These are phyloP conservation scores for Pheosia gnoma DNA, from an alignment of 2,888 invertebrate species.

Conservation along the genomic window DNA sequence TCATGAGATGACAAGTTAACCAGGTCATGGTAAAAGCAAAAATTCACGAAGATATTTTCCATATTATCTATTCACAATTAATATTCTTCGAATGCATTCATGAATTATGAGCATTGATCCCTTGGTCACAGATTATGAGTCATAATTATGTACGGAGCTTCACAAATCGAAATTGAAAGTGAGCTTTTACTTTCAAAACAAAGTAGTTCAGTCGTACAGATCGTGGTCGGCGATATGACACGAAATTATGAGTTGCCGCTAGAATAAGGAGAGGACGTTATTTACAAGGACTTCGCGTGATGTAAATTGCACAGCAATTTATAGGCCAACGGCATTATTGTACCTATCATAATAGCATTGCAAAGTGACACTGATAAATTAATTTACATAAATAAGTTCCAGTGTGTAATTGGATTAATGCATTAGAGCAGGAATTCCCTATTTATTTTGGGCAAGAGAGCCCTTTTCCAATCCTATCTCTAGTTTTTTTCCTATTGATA, in stretches of 20 bases:
- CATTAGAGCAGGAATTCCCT: too few species aligned
- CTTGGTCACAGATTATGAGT: too few species aligned
- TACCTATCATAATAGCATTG: not conserved
- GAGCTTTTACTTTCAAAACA: conserved; percentile 3
- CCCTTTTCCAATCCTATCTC: too few species aligned
- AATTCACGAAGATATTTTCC: too few species aligned
- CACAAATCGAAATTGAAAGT: conserved; percentile 1
- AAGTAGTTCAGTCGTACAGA: not conserved
- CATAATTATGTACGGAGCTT: not conserved
- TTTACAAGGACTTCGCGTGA: not conserved
- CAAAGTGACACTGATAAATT: not conserved
- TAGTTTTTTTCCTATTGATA: too few species aligned
- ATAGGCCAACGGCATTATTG: not conserved
- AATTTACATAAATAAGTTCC: not conserved
- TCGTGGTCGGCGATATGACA: not conserved
- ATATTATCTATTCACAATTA: too few species aligned
- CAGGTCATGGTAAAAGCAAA: too few species aligned
- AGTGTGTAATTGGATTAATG: not conserved
- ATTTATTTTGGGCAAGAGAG: too few species aligned
- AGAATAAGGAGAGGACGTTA: not conserved
- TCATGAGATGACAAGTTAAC: too few species aligned
- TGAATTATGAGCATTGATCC: too few species aligned
- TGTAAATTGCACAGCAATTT: not conserved
- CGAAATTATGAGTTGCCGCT: not conserved
- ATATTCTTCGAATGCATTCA: too few species aligned